Percentiles rank a stretch among this genome's conserved stretches.
These are phyloP conservation scores for Entomobrya proxima DNA, from an alignment of 2,888 invertebrate species.

Conservation along the genomic window DNA sequence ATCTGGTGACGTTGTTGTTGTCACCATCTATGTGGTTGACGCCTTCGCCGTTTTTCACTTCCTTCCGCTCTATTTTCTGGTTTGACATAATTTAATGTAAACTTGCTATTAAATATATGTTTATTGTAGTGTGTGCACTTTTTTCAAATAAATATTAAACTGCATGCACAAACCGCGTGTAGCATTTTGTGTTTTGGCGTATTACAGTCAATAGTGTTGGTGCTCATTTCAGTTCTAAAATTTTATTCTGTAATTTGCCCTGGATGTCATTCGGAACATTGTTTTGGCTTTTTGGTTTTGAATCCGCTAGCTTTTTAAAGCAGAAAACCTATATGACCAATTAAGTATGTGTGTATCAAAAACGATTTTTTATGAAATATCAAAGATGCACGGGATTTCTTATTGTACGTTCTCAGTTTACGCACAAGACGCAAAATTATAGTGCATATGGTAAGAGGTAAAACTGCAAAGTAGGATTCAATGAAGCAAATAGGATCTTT, in stretches of 20 bases:
- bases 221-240: no score
- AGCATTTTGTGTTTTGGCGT: no score
- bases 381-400: no score
- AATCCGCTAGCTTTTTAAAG: no score
- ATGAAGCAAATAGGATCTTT: constrained; percentile 16
- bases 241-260: no score
- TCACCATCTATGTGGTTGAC: neutral
- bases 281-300: no score
- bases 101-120: neutral
- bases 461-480: constrained; percentile 44
- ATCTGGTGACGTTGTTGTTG: neutral
- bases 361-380: neutral
- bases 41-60: constrained; percentile 29
- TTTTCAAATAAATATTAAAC: no score
- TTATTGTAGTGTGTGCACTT: neutral
- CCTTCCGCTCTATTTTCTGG: constrained; percentile 52
- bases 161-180: no score
- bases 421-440: no score
- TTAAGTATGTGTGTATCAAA: constrained; percentile 22
- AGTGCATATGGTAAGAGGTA: neutral
- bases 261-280: no score
- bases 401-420: no score
- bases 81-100: constrained; percentile 43
- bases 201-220: no score
- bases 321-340: neutral